These are phyloP conservation scores for Lipotes vexillifer DNA, from an alignment of 2,113 vertebrate species.

Conservation along the genomic window DNA sequence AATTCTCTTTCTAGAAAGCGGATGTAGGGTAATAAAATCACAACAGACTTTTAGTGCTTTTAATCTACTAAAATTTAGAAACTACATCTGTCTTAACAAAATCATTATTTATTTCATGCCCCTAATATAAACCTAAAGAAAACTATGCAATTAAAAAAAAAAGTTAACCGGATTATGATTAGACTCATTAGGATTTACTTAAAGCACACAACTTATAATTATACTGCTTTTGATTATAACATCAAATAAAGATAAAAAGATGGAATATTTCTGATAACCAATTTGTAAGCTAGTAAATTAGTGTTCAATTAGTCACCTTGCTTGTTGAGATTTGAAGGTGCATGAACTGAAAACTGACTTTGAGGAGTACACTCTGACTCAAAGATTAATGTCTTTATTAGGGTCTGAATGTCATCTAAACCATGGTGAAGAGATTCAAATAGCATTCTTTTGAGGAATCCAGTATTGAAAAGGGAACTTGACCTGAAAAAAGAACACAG, in stretches of 20 bases:
- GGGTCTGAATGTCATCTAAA: conserved; percentile 91
- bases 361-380: conserved; percentile 93
- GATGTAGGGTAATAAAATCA: not conserved
- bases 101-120: not conserved
- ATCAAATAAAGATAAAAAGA: not conserved
- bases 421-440: conserved; percentile 87
- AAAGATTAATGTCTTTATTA: conserved; percentile 92
- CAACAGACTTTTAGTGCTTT: not conserved
- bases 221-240: conserved; percentile 25
- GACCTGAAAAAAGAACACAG: conserved; percentile 80
- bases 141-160: not conserved
- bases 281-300: not conserved
- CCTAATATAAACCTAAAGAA: not conserved
- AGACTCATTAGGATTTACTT: not conserved
- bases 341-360: conserved; percentile 82
- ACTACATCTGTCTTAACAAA: not conserved
- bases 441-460: conserved; percentile 95
- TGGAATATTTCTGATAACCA: not conserved
- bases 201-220: not conserved
- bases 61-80: not conserved
- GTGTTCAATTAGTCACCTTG: conserved; percentile 83
- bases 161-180: not conserved
- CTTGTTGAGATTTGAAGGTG: conserved; percentile 80
- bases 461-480: conserved; percentile 91
- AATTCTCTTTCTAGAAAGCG: conserved; percentile 5